phyloP scores from a whole-genome alignment of 64 coral and sea anemone species.

The Porites australiensis region DNA sequence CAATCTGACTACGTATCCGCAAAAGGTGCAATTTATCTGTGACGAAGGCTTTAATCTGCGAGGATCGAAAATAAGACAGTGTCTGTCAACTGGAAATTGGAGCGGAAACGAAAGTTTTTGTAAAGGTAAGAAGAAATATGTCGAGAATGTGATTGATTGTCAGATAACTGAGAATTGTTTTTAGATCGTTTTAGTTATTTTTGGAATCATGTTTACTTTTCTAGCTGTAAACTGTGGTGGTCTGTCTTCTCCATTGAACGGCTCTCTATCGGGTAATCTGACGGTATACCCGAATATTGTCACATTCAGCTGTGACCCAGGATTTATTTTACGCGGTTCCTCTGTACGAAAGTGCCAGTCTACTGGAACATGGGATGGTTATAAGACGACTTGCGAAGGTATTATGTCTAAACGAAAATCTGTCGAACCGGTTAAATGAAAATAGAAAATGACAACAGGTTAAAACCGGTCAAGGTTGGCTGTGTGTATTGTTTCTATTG shows the following conservation, averaged over 20 bases:
- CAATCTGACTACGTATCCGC: constrained; percentile 11
- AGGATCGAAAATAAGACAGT: constrained; percentile 20
- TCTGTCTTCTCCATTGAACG: constrained; percentile 19
- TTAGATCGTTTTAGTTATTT: not conserved
- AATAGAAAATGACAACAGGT: too few relatives aligned
- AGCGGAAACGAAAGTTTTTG: constrained; percentile 39
- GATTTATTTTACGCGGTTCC: constrained; percentile 43
- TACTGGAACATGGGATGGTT: constrained; percentile 48
- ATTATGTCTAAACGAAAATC: not conserved
- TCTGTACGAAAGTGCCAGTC: constrained; percentile 2
- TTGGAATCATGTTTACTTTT: not conserved
- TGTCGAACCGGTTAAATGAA: too few relatives aligned
- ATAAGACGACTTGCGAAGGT: constrained; percentile 44
- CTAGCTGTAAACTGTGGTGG: constrained; percentile 3
- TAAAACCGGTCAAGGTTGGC: too few relatives aligned
- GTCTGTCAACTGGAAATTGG: constrained; percentile 53
- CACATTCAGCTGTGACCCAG: constrained; percentile 23
- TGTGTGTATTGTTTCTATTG: too few relatives aligned
- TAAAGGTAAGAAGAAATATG: not conserved
- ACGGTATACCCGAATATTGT: constrained; percentile 27
- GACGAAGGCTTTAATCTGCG: constrained; percentile 59
- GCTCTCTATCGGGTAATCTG: not conserved
- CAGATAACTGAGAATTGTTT: not conserved
- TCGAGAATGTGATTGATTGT: not conserved
- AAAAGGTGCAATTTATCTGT: constrained; percentile 12